Evolutionary conservation across 2,888 invertebrate genomes (phyloP), one percentile per base, ranked within the genome.

Genomic region (Abrostola triplasia): DNA sequence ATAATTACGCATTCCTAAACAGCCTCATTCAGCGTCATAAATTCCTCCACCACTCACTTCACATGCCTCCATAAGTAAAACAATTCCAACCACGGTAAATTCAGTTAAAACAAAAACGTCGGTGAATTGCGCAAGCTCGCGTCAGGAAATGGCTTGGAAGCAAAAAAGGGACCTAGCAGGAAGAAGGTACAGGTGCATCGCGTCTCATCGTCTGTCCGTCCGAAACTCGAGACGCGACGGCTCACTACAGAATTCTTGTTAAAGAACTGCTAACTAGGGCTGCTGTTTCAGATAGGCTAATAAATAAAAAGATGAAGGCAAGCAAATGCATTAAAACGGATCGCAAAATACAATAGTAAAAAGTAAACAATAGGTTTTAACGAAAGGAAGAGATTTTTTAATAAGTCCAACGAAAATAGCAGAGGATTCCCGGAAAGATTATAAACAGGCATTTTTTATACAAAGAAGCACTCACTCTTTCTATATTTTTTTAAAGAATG

Each of bases 171-270:
- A 49, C 40, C 47, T 13, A 48, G 51, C 80, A 90, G 92, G 92
- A 91, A 89, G 86, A 84, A 58, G 54, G 57, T 75, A 86, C 92
- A 92, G 92, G 92, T 92, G 92, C 85, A 79, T 64, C 76, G 70
- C 77, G 85, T 85, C 84, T 80, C 83, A 81, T 84, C 70, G 82
- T 82, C 82, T 74, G 84, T 82, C 82, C 51, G 51, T 59, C 66
- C 63, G 67, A 80, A 84, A 86, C 74, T 66, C 70, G 83, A 85
- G 82, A 83, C 80, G 68, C 69, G 67, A 55, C 72, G 77, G 74
- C 81, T 79, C 65, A 64, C 64, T 56, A 63, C 57, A 66, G 69
- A 71, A 71, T 75, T 69, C 67, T 80, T 73, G 57, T 79, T 73
- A 76, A 82, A 68, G 42, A 52, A 53, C 8, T 49, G 1, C 44